phyloP scores from a whole-genome alignment of 2,113 vertebrate genomes.

The Geococcyx californianus region DNA sequence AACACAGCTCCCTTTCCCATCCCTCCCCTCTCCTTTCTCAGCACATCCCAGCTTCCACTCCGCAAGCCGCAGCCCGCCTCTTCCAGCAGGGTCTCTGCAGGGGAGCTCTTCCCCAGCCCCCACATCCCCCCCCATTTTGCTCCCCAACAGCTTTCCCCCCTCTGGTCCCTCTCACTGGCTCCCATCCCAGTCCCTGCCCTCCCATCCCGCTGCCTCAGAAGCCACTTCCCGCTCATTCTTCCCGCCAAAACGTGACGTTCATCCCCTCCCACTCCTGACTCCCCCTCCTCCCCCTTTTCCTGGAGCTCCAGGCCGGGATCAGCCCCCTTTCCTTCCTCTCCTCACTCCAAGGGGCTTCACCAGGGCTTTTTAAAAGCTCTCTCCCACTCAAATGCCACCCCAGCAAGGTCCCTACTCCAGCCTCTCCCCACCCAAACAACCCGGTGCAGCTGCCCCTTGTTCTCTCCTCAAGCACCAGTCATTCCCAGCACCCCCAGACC shows the following conservation, averaged over 20 bases:
- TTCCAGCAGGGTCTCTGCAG: fast-evolving
- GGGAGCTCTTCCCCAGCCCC: too few relatives aligned
- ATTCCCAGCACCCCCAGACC: too few relatives aligned
- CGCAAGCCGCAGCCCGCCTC: background rate
- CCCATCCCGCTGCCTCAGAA: background rate
- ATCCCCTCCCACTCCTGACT: background rate
- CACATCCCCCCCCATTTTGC: too few relatives aligned
- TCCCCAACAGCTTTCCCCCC: background rate
- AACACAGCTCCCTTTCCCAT: fast-evolving
- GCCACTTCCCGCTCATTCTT: background rate
- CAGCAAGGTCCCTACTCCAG: background rate
- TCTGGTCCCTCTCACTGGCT: too few relatives aligned
- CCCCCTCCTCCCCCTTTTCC: background rate
- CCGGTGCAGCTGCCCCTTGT: background rate
- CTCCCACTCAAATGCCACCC: fast-evolving
- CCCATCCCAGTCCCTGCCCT: background rate
- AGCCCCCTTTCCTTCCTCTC: background rate
- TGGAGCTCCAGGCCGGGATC: fast-evolving
- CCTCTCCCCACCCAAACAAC: too few relatives aligned
- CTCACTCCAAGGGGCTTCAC: fast-evolving
- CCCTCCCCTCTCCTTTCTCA: background rate
- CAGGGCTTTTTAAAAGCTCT: background rate
- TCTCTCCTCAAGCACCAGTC: background rate
- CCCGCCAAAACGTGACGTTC: background rate
- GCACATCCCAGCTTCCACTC: background rate